These are phyloP conservation scores for Hepsetus odoe DNA, from an alignment of 2,113 vertebrate genomes.

Conservation along the genomic window DNA sequence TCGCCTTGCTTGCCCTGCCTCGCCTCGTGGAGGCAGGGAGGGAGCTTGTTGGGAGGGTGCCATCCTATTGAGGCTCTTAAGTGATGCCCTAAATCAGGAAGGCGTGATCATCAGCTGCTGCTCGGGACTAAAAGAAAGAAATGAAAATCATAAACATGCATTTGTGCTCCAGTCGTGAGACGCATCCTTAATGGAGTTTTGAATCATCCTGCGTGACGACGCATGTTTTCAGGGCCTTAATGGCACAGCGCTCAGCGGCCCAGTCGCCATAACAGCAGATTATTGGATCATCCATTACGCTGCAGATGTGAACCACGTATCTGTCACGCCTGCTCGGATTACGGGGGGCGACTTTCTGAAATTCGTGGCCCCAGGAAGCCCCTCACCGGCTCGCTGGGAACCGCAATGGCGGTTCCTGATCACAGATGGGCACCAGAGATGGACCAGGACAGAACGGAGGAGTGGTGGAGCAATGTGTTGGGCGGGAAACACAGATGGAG, in stretches of 20 bases:
- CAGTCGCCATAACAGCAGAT: slow-evolving; percentile 16
- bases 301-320: slow-evolving; percentile 2
- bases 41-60: background rate
- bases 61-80: background rate
- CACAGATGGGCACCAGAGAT: background rate
- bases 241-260: slow-evolving; percentile 4
- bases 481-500: background rate
- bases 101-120: background rate
- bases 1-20: no score
- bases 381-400: background rate
- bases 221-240: slow-evolving; percentile 23
- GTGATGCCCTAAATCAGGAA: background rate
- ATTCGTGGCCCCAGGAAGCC: background rate
- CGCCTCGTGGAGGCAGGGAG: background rate
- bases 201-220: slow-evolving; percentile 31
- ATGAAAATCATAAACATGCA: background rate
- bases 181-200: slow-evolving; percentile 16
- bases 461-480: background rate
- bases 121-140: background rate
- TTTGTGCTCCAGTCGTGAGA: slow-evolving; percentile 3
- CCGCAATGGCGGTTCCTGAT: no score
- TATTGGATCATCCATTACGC: slow-evolving; percentile 31
- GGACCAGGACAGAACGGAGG: background rate
- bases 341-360: background rate
- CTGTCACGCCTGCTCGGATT: background rate